These are phyloP conservation scores for Apamea crenata DNA, from an alignment of 2,888 invertebrate species.

Conservation along the genomic window DNA sequence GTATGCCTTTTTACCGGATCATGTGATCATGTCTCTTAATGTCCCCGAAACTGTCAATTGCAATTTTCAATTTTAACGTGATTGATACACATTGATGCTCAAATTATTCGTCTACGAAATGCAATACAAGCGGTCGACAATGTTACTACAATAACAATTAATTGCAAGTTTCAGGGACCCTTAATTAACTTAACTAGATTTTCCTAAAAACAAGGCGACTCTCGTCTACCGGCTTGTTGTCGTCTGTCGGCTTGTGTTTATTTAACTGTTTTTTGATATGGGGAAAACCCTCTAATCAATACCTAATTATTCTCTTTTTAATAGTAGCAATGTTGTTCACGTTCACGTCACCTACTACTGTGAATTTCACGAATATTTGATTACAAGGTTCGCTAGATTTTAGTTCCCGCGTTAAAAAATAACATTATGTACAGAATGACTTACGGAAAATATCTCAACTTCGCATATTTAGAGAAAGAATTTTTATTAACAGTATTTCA, in stretches of 20 bases:
- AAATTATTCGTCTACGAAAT: background rate
- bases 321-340: background rate
- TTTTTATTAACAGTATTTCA: constrained; percentile 39
- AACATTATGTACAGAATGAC: constrained; percentile 15
- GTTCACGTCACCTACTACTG: background rate
- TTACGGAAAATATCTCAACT: constrained; percentile 22
- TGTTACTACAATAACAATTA: background rate
- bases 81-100: background rate
- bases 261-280: background rate
- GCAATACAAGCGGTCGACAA: background rate
- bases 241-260: constrained; percentile 2
- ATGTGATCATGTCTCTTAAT: background rate
- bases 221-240: background rate
- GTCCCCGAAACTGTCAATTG: background rate
- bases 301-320: background rate
- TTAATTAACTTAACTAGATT: no score
- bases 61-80: background rate
- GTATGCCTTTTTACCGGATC: background rate
- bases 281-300: background rate
- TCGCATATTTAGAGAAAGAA: constrained; percentile 12
- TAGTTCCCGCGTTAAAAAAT: constrained; percentile 17
- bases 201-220: background rate
- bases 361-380: constrained; percentile 7
- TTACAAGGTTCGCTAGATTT: background rate
- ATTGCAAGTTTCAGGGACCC: no score